Base-by-base conservation (phyloP, 1,140 invertebrate genomes). In the Leptopilina boulardi region DNA sequence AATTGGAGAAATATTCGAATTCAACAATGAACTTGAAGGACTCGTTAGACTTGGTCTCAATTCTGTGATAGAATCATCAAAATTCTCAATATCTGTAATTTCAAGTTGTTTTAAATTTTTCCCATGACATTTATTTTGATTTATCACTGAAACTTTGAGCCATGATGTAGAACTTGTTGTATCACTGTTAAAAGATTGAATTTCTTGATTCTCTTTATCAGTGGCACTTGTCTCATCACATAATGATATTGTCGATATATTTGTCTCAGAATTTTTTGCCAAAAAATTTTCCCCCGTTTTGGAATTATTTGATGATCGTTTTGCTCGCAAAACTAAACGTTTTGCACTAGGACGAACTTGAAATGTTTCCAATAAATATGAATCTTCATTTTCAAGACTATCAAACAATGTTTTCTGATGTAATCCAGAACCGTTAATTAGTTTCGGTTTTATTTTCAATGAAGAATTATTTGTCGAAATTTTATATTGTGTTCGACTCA, bases 351-450 rank as follows among this genome's bases (percentile, higher is more conserved):
- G 92, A 71, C 93, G 93, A 11, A 94, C 85, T 66, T 91, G 92
- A 44, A 94, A 91, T 21, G 92, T 93, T 78, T 93, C 93, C 26
- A 92, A 87, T 5, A 94, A 82, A 34, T 91, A 91, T 10, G 92
- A 91, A 84, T 94, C 93, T 44, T 92, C 92, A 73, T 94, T 93
- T 83, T 94, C 94, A 4, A 95, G 84, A 0, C 94, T 94, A 71
- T 94, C 94, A 81, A 94, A 94, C 2, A 94, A 87, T 0, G 93
- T 93, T 85, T 94, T 94, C 89, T 93, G 84, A 9, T 85, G 82
- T 66, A 70, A 74, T 66, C 5, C 2, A 30, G 21, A 6, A 66
- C 23, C 15, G n/a, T n/a, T n/a, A 66, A n/a, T 13, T 15, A 66
- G 6, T 0, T n/a, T 30, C 11, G 59, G 26, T 13, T 66, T 66